Evolutionary conservation across 2,888 invertebrate genomes (phyloP).

Genomic region (Monoplex corrugatus): DNA sequence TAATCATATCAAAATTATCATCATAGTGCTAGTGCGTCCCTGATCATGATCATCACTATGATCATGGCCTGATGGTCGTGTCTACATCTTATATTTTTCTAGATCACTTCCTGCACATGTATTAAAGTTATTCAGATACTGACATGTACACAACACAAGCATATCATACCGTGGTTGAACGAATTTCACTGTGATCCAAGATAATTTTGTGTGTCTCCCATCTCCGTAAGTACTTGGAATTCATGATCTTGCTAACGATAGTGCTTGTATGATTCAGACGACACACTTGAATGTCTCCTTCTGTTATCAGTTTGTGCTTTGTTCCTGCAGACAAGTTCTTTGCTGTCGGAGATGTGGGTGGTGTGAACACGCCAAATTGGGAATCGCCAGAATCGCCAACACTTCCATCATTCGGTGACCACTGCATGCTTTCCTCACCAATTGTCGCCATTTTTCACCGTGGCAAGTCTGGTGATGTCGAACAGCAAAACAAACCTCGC

Average conservation of each 20-base stretch:
- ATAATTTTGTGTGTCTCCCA: conserved; percentile 90
- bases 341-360: conserved; percentile 55
- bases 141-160: too few relatives aligned
- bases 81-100: too few relatives aligned
- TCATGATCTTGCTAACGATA: conserved; percentile 89
- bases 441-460: conserved; percentile 66
- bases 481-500: conserved; percentile 35
- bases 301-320: conserved; percentile 86
- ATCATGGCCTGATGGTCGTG: too few relatives aligned
- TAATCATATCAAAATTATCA: background rate
- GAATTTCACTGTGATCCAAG: conserved; percentile 87
- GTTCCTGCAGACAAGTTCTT: conserved; percentile 73
- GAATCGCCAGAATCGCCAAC: conserved; percentile 48
- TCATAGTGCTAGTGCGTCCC: too few relatives aligned
- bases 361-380: conserved; percentile 48
- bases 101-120: too few relatives aligned
- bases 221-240: conserved; percentile 88
- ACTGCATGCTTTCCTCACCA: conserved; percentile 59
- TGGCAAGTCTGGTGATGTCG: conserved; percentile 34
- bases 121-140: too few relatives aligned
- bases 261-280: conserved; percentile 89
- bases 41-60: too few relatives aligned
- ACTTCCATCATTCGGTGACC: conserved; percentile 58
- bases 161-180: conserved; percentile 90
- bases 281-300: conserved; percentile 89